Base-by-base conservation (phyloP, 1,140 invertebrate genomes). In the Antheraea pernyi region DNA sequence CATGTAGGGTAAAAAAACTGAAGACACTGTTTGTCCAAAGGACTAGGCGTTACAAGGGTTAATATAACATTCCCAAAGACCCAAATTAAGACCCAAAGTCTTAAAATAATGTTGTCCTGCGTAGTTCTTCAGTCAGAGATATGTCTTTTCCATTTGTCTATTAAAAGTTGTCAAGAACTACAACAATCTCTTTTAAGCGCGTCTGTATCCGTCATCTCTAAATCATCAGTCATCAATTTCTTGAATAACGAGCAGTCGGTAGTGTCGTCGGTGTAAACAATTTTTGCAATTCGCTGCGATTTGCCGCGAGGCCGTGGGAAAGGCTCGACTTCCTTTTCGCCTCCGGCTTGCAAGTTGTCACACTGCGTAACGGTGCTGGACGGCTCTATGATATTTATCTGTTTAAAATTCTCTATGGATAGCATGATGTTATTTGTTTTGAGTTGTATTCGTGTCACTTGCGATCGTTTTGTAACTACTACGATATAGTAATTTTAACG, bases 241-340 rank as follows among this genome's bases (percentile, higher is more conserved):
- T 48, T 64, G 64, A 70, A 61, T 65, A 70, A 53, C 59, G 19
- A 64, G 60, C 68, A 60, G 66, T 67, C 69, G 53, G n/a, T 67
- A 65, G 68, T 68, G 71, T 79, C 75, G 70, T 78, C 77, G 61
- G 69, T 79, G 74, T 82, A 83, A 68, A 67, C 75, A 75, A 76
- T 71, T 75, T 76, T 75, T 78, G 74, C 74, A 81, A 78, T 73
- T 78, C 74, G 76, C 70, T 69, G 76, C 60, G 78, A 75, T 70
- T 67, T 68, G 74, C 68, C 61, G n/a, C 67, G 79, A 69, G 85
- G 85, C 86, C 88, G 88, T 91, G 88, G 84, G 88, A 91, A 89
- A 81, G 76, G 71, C 67, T 72, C 7, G 19, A 62, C 68, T 67
- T 73, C 68, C 66, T 68, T 64, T 13, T 42, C 53, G 64, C 19